A percentile compares a stretch with the other conserved stretches of the same genome.
Conservation (phyloP, 2,113 vertebrate species). For the Cathartes aura region DNA sequence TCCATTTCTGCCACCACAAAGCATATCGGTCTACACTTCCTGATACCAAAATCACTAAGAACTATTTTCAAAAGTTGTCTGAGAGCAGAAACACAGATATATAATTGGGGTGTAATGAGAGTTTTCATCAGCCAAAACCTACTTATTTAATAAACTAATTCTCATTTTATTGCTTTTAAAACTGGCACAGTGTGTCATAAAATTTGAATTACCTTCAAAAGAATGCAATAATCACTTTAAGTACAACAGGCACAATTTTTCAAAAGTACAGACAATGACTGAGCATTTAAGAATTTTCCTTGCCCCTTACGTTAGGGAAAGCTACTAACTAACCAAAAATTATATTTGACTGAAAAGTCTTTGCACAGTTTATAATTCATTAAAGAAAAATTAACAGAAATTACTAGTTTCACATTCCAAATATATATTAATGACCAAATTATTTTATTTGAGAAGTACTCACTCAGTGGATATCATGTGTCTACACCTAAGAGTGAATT, state of each 20-base stretch:
- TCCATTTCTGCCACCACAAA: background rate
- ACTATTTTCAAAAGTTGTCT: background rate
- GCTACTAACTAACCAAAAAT: background rate
- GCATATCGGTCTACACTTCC: accelerated
- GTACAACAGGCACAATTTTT: background rate
- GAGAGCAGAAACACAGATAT: background rate
- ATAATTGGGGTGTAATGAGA: background rate
- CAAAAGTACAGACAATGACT: background rate
- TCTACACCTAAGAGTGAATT: background rate
- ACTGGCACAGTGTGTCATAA: background rate
- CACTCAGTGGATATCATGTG: too few relatives aligned
- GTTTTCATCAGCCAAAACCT: background rate
- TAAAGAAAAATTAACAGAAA: background rate
- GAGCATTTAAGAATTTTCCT: background rate
- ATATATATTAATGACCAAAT: too few relatives aligned
- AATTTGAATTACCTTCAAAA: background rate
- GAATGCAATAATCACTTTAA: background rate
- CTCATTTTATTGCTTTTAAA: background rate
- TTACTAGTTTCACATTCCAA: background rate
- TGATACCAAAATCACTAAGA: background rate
- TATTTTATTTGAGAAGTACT: background rate
- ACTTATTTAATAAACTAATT: background rate
- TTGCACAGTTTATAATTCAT: background rate
- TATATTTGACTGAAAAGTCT: background rate
- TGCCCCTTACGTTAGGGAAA: background rate